Conservation (phyloP, 2,113 vertebrate species). For the Fukomys damarensis region DNA sequence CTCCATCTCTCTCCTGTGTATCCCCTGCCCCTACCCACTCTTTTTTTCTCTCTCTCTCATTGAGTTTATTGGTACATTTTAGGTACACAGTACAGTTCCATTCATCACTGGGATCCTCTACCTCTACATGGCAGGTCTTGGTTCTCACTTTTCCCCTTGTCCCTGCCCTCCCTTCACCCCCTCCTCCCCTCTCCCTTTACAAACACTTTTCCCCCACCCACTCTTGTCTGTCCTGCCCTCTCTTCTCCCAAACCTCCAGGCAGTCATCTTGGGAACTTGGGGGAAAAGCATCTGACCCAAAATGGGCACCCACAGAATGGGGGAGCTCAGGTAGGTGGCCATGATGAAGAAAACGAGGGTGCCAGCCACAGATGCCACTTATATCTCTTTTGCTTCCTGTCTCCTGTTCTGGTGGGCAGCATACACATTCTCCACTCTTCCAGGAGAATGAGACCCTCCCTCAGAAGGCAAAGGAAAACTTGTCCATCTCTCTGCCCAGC, state of each 20-base stretch:
- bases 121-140: too few relatives aligned
- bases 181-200: too few relatives aligned
- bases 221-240: constrained; percentile 35
- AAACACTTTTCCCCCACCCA: too few relatives aligned
- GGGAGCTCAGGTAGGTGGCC: neutral
- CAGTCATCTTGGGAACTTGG: neutral
- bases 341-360: neutral
- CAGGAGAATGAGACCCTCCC: neutral
- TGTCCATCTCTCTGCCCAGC: neutral
- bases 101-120: too few relatives aligned
- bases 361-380: neutral
- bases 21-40: neutral
- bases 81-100: too few relatives aligned
- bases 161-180: too few relatives aligned
- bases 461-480: neutral
- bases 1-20: neutral
- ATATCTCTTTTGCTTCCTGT: neutral
- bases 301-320: neutral
- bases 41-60: too few relatives aligned
- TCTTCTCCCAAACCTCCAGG: neutral
- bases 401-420: neutral
- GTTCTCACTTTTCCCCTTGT: too few relatives aligned
- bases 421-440: neutral
- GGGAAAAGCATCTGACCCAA: neutral
- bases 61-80: too few relatives aligned